Evolutionary conservation across 2,113 vertebrate genomes (phyloP), one percentile per base, ranked within the genome.

Genomic region (Nothobranchius furzeri): DNA sequence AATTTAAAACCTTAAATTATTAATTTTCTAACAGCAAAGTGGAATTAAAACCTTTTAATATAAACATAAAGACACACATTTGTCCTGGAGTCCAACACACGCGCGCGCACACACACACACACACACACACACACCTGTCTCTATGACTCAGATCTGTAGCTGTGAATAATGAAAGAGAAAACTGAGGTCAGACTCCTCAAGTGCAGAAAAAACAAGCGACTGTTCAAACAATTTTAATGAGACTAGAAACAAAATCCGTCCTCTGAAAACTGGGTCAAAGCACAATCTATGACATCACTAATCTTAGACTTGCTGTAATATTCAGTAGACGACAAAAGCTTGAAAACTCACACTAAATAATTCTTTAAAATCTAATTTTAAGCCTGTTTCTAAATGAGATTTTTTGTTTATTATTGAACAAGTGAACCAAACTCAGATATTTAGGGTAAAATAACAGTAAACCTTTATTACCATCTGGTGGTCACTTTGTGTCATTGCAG

Each of bases 131-230:
- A 81, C 64, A 74, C 82, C 70, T 84, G 86, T 88, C 84, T 75
- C 68, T 53, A 48, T 47, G 78, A 66, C 72, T 88, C 76, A 90
- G 52, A 80, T 89, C 79, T 76, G 63, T 40, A 51, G 73, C 47
- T 49, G 60, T 91, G 65, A 91, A 91, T 89, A 87, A 89, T 88
- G 54, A 51, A 90, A 60, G 57, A 79, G 69, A 17, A n/a, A 53
- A 49, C 48, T 89, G 87, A 89, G 74, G 75, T 90, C 88, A 90
- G 88, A 89, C 87, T 90, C 62, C 54, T 75, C 12, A 70, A 85
- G 72, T 75, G 53, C 37, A 15, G 45, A 9, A 14, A 17, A 50
- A 68, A 59, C 47, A 50, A 47, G 11, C 42, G 42, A 61, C 65
- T 63, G 0, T 49, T 17, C 56, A 72, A 68, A n/a, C 64, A 73